Percentiles rank a stretch among this genome's conserved stretches.
phyloP scores from a whole-genome alignment of 2,888 invertebrate genomes.

The Thalpophila matura region DNA sequence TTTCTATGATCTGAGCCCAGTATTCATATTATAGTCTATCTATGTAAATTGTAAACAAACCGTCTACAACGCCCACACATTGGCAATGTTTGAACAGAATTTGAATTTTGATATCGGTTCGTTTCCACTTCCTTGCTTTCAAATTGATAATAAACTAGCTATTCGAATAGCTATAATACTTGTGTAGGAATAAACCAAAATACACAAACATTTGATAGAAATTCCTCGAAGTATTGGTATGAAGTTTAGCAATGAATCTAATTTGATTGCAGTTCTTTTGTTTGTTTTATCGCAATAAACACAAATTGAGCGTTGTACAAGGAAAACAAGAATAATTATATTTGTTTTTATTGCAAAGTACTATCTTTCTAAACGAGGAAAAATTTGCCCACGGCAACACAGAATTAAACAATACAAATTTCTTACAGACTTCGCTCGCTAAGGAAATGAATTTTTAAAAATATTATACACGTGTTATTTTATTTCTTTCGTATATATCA shows the following conservation, averaged over 20 bases:
- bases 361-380: not conserved
- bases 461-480: too few relatives aligned
- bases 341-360: slow-evolving; percentile 11
- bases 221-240: not conserved
- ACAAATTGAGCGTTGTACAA: not conserved
- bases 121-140: slow-evolving; percentile 21
- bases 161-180: not conserved
- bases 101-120: slow-evolving; percentile 6
- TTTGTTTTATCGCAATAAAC: slow-evolving; percentile 11
- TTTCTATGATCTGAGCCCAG: too few relatives aligned
- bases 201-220: slow-evolving; percentile 10
- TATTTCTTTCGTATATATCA: too few relatives aligned
- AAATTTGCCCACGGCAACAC: not conserved
- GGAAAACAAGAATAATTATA: slow-evolving; percentile 9
- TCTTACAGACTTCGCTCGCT: too few relatives aligned
- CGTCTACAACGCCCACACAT: not conserved
- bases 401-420: too few relatives aligned
- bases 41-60: not conserved
- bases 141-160: slow-evolving; percentile 15
- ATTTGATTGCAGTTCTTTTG: slow-evolving; percentile 30
- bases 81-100: slow-evolving; percentile 30
- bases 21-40: not conserved
- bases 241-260: slow-evolving; percentile 4
- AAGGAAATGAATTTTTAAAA: too few relatives aligned
- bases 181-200: slow-evolving; percentile 7